Conservation (phyloP, 2,113 vertebrate genomes). For the Varanus komodoensis region DNA sequence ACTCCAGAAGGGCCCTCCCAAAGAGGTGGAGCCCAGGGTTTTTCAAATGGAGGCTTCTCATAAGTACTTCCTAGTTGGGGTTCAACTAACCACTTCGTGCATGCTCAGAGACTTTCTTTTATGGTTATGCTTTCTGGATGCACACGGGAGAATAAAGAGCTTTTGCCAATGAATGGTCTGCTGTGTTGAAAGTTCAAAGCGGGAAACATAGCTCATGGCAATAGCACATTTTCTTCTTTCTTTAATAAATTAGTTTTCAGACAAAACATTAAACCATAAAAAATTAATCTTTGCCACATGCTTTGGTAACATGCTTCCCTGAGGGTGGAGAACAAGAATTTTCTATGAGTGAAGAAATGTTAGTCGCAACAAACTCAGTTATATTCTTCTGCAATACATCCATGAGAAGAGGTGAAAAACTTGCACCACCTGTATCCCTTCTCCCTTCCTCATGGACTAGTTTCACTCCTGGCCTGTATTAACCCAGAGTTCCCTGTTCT, state of each 20-base stretch:
- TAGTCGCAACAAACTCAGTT: constrained; percentile 43
- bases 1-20: no score
- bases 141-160: no score
- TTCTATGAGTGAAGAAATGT: constrained; percentile 30
- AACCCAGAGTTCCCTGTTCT: neutral
- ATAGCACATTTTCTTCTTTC: neutral
- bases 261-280: constrained; percentile 55
- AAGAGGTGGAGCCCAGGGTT: no score
- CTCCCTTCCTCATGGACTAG: no score
- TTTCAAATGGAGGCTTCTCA: no score
- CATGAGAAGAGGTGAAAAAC: constrained; percentile 24
- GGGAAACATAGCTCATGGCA: no score
- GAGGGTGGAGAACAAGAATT: constrained; percentile 48
- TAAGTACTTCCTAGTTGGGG: no score
- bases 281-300: constrained; percentile 43
- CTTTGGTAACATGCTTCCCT: constrained; percentile 52
- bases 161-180: no score
- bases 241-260: constrained; percentile 36
- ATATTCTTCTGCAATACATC: constrained; percentile 11
- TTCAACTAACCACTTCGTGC: no score
- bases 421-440: neutral
- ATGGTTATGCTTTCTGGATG: no score
- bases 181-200: no score
- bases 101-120: no score
- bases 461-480: neutral